Percentiles rank a stretch among this genome's conserved stretches.
Conservation (phyloP, 2,113 vertebrate species). For the Astatotilapia flaviijosephi region DNA sequence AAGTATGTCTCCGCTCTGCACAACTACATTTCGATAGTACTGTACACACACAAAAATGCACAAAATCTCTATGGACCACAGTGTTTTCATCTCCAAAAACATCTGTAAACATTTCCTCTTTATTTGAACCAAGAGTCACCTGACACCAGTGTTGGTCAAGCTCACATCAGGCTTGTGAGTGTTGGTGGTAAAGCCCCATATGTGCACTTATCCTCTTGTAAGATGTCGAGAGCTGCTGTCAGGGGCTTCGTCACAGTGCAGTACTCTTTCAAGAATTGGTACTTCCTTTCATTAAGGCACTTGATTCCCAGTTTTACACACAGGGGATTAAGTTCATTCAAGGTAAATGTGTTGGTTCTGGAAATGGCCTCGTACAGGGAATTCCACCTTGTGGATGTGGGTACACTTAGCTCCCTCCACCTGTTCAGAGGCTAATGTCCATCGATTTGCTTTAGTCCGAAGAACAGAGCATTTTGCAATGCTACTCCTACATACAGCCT, state of each 20-base stretch:
- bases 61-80: background rate
- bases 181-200: background rate
- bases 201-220: background rate
- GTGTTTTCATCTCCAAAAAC: background rate
- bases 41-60: background rate
- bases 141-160: background rate
- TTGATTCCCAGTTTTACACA: background rate
- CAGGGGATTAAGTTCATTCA: background rate
- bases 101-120: background rate
- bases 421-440: background rate
- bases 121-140: background rate
- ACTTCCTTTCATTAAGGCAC: background rate
- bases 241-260: background rate
- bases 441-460: background rate
- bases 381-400: background rate
- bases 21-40: background rate
- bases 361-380: fast-evolving
- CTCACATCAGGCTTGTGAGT: background rate
- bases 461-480: background rate
- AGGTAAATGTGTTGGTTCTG: background rate
- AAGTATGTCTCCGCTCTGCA: background rate
- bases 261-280: background rate
- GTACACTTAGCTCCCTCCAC: background rate
- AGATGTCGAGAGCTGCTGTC: background rate
- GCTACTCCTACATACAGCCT: background rate